phyloP scores from a whole-genome alignment of 2,888 invertebrate species.

The Drosophila multiciliata region DNA sequence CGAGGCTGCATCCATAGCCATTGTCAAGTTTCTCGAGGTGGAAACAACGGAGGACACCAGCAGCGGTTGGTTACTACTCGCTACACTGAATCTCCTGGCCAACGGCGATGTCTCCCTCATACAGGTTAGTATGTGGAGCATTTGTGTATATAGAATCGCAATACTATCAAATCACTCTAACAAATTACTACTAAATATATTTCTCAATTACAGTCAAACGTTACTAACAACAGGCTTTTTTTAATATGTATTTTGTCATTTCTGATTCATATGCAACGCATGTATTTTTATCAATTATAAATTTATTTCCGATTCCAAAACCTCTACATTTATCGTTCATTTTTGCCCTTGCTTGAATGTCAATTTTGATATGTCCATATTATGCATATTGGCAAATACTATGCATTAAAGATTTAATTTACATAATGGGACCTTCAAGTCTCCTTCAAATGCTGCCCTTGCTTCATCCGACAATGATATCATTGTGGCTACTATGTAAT shows the following conservation, averaged over 20 bases:
- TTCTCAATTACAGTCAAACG: background rate
- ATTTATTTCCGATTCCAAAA: background rate
- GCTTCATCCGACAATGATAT: background rate
- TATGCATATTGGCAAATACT: background rate
- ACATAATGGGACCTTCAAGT: background rate
- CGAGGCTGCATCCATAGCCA: constrained; percentile 97
- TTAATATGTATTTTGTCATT: background rate
- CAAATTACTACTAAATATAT: background rate
- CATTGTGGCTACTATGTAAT: background rate
- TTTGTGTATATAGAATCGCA: background rate
- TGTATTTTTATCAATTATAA: background rate
- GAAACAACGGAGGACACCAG: constrained; percentile 97
- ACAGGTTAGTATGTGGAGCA: constrained; percentile 87
- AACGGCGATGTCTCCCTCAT: constrained; percentile 95
- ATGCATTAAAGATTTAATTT: background rate
- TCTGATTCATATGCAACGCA: background rate
- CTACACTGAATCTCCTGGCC: constrained; percentile 95
- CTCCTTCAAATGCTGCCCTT: background rate
- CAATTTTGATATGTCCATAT: background rate
- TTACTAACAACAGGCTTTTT: background rate
- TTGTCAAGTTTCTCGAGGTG: constrained; percentile 98
- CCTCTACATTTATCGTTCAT: background rate
- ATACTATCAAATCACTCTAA: background rate
- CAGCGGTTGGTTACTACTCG: constrained; percentile 98
- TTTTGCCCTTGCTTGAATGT: constrained; percentile 1